Conservation (phyloP, 1,140 invertebrate genomes). For the Papilio glaucus region DNA sequence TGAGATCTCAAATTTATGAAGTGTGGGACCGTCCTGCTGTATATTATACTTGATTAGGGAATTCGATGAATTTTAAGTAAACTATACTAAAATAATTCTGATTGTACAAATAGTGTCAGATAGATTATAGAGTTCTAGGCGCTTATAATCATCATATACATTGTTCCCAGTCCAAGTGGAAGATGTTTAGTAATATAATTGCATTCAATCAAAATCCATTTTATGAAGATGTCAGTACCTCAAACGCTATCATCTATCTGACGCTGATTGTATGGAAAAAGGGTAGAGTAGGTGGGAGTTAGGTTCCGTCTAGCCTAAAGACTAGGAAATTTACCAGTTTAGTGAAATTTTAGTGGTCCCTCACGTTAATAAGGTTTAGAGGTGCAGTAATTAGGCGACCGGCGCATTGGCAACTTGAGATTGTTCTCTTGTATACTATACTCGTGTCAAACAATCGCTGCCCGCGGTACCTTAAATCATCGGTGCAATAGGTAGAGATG, state of each 20-base stretch:
- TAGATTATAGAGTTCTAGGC: background rate
- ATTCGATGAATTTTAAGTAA: conserved; percentile 55
- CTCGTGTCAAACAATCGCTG: no score
- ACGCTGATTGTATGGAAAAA: conserved; percentile 42
- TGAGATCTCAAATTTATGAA: conserved; percentile 75
- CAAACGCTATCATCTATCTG: background rate
- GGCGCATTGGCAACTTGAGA: conserved; percentile 71
- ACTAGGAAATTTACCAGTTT: conserved; percentile 76
- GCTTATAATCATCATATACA: no score
- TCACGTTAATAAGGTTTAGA: conserved; percentile 64
- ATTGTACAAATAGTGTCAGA: conserved; percentile 20
- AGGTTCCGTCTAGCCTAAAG: conserved; percentile 71
- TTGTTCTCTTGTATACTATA: conserved; percentile 31
- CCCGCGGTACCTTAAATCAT: no score
- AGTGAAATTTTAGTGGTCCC: conserved; percentile 74
- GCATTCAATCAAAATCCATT: background rate
- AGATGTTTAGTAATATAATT: no score
- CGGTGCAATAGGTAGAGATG: no score
- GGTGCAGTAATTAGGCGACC: conserved; percentile 58
- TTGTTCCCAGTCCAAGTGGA: no score
- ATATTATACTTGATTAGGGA: conserved; percentile 73
- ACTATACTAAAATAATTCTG: conserved; percentile 40
- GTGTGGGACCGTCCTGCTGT: conserved; percentile 81
- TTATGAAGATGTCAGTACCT: background rate
- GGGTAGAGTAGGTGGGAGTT: conserved; percentile 57